Evolutionary conservation across 1,140 invertebrate genomes (phyloP), one percentile per base, ranked within the genome.

Genomic region (Hirudo medicinalis): DNA sequence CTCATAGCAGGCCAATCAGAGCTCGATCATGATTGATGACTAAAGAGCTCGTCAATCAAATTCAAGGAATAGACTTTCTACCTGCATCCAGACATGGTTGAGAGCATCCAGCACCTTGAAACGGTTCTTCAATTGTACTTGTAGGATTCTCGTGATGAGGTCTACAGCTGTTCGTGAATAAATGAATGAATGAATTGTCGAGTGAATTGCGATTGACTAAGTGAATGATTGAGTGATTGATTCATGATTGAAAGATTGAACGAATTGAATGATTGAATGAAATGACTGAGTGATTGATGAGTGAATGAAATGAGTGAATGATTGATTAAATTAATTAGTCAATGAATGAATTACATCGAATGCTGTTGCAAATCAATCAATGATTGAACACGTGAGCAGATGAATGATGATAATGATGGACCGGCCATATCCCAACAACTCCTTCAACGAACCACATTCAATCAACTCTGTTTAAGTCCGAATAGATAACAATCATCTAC

Each of bases 71-170:
- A 25, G 5, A 32, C 1, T 1, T 68, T 72, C 72, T 83, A 90
- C 89, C 84, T 92, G 90, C 72, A 98, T 86, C 94, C 95, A 99
- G 75, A 90, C 86, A 81, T 99, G 95, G 76, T 87, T 85, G 55
- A 97, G 85, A 75, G 93, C 92, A 84, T 98, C 98, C 82, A 97
- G 94, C 54, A 97, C 95, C 0, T 93, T 95, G 79, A 89, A 94
- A 54, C 96, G 86, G 83, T 97, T 97, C 73, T 93, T 87, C 81
- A 97, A 93, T 82, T 99, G 98, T 36, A 99, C 94, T 89, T 98
- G 94, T 67, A 99, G 86, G 72, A 99, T 84, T 85, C 96, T 97
- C 83, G 92, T 96, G 74, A 99, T 99, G 73, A 99, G 85, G 84
- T 98, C 94, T 80, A 97, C 94, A 72, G 94, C 95, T 95, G 83